Percentiles rank a stretch among this genome's conserved stretches.
These are phyloP conservation scores for Thamnophis sirtalis DNA, from an alignment of 2,113 vertebrate species.

Conservation along the genomic window DNA sequence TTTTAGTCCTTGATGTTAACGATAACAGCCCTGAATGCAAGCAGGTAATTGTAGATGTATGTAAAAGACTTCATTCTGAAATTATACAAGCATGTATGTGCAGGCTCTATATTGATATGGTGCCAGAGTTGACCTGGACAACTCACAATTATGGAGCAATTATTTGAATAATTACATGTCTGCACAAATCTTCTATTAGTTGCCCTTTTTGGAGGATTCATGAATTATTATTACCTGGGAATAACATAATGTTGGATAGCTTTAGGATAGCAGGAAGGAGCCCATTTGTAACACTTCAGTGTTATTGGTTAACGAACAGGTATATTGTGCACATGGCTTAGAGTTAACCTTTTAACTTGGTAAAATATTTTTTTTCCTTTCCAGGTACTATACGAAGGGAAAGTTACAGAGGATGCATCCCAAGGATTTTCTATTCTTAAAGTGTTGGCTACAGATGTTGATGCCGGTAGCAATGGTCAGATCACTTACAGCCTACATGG, in stretches of 20 bases:
- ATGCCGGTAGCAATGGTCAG: slow-evolving; percentile 83
- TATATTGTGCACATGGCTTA: not conserved
- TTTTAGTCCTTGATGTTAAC: slow-evolving; percentile 91
- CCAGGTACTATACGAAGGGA: slow-evolving; percentile 83
- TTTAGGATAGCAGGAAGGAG: not conserved
- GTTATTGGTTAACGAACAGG: not conserved
- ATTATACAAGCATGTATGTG: not conserved
- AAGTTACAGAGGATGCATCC: slow-evolving; percentile 82
- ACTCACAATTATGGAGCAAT: not conserved
- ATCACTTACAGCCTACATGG: slow-evolving; percentile 88
- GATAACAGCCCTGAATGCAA: slow-evolving; percentile 93
- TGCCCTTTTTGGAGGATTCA: not conserved
- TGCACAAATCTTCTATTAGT: not conserved
- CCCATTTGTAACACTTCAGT: not conserved
- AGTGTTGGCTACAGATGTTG: slow-evolving; percentile 82
- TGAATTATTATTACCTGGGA: not conserved
- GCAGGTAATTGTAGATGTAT: slow-evolving; percentile 70
- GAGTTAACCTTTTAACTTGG: not conserved
- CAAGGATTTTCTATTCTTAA: slow-evolving; percentile 80
- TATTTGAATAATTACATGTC: not conserved
- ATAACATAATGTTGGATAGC: not conserved
- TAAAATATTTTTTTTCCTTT: slow-evolving; percentile 32
- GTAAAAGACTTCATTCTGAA: not conserved
- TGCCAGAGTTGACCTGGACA: not conserved
- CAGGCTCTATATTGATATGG: not conserved